Conservation (phyloP, 2,797 vertebrate genomes). For the Toxotes lorentzi region DNA sequence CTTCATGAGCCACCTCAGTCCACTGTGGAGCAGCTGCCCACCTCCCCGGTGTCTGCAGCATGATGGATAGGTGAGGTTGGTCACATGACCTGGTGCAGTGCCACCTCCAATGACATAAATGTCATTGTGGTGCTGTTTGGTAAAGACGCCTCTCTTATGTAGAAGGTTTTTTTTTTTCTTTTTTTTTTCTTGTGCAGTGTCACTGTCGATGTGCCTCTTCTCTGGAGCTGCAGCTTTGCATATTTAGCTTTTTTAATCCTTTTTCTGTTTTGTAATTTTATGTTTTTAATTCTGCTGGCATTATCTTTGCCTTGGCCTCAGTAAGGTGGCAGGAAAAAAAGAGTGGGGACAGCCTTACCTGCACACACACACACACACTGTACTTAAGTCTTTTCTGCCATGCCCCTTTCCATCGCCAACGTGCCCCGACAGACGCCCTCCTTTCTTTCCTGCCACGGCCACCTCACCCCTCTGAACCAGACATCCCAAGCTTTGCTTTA, state of each 20-base stretch:
- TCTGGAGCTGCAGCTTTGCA: slow-evolving; percentile 56
- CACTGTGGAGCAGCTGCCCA: background rate
- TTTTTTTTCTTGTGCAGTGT: slow-evolving; percentile 25
- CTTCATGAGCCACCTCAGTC: slow-evolving; percentile 29
- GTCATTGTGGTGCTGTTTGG: slow-evolving; percentile 36
- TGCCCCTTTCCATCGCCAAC: background rate
- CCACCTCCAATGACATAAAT: slow-evolving; percentile 18
- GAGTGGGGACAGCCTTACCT: slow-evolving; percentile 38
- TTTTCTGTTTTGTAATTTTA: slow-evolving; percentile 53
- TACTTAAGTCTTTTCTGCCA: slow-evolving; percentile 2
- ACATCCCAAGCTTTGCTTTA: slow-evolving; percentile 37
- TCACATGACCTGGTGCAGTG: slow-evolving; percentile 4
- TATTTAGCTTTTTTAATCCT: slow-evolving; percentile 51
- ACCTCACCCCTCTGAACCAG: slow-evolving; percentile 25
- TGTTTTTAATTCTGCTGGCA: slow-evolving; percentile 72
- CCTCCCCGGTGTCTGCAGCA: slow-evolving; percentile 10
- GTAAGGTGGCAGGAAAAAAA: slow-evolving; percentile 37
- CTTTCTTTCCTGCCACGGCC: slow-evolving; percentile 15
- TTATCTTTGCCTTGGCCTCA: slow-evolving; percentile 64
- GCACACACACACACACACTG: slow-evolving; percentile 9
- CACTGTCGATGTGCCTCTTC: slow-evolving; percentile 49
- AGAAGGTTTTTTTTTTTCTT: background rate
- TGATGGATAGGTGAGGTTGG: slow-evolving; percentile 1
- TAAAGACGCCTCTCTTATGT: slow-evolving; percentile 6
- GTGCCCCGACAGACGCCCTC: background rate